Base-by-base conservation (phyloP, 2,888 invertebrate species). In the Acleris cristana region DNA sequence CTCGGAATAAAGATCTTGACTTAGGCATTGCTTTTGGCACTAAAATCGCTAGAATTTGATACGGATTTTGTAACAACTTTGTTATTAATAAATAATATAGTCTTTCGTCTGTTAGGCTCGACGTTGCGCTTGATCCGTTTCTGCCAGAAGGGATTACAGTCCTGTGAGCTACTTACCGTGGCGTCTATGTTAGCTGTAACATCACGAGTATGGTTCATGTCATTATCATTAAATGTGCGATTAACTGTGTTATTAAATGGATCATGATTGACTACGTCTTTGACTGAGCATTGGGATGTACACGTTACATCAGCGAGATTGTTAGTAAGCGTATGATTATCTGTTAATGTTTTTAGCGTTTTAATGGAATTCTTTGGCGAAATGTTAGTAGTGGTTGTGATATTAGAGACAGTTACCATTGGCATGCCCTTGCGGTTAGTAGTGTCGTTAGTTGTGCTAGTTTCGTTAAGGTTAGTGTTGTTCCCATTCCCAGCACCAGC, bases 371-470 rank as follows among this genome's bases (percentile, higher is more conserved):
- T 89, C 81, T 91, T 92, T 76, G 92, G 90, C 84, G 92, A 92
- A 77, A 90, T 90, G 83, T 92, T 92, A 92, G 92, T 89, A 81
- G 89, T 93, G 79, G 93, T 93, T 79, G 89, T 91, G 80, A 93
- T 93, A 83, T 93, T 92, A 88, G 93, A 93, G 79, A 93, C 93
- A 87, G 91, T 93, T 92, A 93, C 92, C 93, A 90, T 90, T 80
- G 93, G 88, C 90, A 91, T 92, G 90, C 90, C 87, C 80, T 88
- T 89, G 85, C 79, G 83, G 84, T 88, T 91, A 90, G 87, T 80
- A 75, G 85, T 75, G 70, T 83, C 79, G 74, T 85, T 88, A 84
- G 83, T 79, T 71, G 74, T 63, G 70, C 71, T 78, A 76, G 73
- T 77, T 76, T 83, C 79, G 76, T 86, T 89, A 89, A 81, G 80